Conservation (phyloP, 2,797 vertebrate genomes). For the Microcaecilia unicolor region DNA sequence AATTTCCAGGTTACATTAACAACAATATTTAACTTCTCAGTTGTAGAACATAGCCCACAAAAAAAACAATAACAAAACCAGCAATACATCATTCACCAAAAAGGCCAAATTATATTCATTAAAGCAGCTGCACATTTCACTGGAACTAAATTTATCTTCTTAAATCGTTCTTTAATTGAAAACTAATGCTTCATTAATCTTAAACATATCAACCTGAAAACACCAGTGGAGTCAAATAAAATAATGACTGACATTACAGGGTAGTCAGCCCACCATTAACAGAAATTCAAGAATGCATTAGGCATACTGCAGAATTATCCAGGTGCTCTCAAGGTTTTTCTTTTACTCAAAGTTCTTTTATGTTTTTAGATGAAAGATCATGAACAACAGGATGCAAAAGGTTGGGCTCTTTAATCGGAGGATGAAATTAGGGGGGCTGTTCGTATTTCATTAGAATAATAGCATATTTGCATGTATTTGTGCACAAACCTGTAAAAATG, state of each 20-base stretch:
- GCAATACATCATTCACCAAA: conserved; percentile 22
- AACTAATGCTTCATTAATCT: conserved; percentile 47
- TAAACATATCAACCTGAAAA: conserved; percentile 26
- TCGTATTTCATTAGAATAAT: too few species aligned
- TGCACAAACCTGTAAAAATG: too few species aligned
- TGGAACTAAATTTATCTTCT: conserved; percentile 32
- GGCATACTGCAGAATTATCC: not conserved
- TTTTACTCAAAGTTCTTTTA: too few species aligned
- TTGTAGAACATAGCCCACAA: conserved; percentile 20
- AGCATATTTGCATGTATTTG: too few species aligned
- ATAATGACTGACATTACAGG: conserved; percentile 22
- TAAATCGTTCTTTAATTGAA: conserved; percentile 43
- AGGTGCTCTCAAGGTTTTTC: too few species aligned
- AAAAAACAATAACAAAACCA: too few species aligned
- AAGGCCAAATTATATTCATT: conserved; percentile 47
- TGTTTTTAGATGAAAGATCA: too few species aligned
- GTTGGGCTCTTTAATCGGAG: too few species aligned
- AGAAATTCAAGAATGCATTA: not conserved
- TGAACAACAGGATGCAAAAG: too few species aligned
- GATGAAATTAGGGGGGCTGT: too few species aligned
- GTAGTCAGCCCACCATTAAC: conserved; percentile 1
- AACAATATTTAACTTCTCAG: conserved; percentile 10
- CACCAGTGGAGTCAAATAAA: conserved; percentile 33
- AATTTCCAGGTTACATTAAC: not conserved
- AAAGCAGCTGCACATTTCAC: conserved; percentile 30